Conservation (phyloP, 2,797 vertebrate genomes). For the Pangasius krempfi region DNA sequence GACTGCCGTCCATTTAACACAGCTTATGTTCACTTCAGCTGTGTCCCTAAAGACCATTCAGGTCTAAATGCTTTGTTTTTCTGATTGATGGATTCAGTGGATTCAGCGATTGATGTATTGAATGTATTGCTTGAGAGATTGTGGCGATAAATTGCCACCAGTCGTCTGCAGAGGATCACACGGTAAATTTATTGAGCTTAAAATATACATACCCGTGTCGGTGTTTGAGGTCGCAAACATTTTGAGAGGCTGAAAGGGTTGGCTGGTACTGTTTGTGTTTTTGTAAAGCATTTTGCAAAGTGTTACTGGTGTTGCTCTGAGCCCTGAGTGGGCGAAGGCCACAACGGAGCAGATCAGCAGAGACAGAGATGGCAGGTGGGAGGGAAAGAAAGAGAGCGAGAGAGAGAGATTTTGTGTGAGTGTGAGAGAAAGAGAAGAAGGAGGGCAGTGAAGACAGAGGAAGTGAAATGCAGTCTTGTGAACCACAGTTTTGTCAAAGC, state of each 20-base stretch:
- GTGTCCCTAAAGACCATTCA: conserved; percentile 33
- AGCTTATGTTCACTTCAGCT: conserved; percentile 41
- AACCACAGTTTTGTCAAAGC: conserved; percentile 56
- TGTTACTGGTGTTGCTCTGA: conserved; percentile 68
- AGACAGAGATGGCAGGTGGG: conserved; percentile 71
- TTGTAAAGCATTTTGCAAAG: conserved; percentile 50
- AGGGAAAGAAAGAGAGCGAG: conserved; percentile 58
- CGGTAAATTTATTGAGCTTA: neutral
- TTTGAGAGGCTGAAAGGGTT: conserved; percentile 41
- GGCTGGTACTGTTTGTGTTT: conserved; percentile 49
- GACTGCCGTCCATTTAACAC: conserved; percentile 30
- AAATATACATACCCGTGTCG: conserved; percentile 47
- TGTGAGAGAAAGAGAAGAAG: conserved; percentile 55
- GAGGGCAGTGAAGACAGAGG: conserved; percentile 15
- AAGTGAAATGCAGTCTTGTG: conserved; percentile 71
- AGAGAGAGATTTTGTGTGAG: conserved; percentile 62
- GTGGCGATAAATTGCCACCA: conserved; percentile 20
- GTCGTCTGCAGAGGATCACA: neutral
- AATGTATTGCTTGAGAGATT: conserved; percentile 23
- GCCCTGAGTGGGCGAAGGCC: conserved; percentile 78
- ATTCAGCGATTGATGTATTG: conserved; percentile 42
- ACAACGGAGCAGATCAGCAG: conserved; percentile 74
- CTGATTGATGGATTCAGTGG: conserved; percentile 19
- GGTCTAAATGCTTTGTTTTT: conserved; percentile 21
- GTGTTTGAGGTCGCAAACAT: conserved; percentile 54